Evolutionary conservation across 2,888 invertebrate species (phyloP), one percentile per base, ranked within the genome.

Genomic region (Pimpla rufipes): DNA sequence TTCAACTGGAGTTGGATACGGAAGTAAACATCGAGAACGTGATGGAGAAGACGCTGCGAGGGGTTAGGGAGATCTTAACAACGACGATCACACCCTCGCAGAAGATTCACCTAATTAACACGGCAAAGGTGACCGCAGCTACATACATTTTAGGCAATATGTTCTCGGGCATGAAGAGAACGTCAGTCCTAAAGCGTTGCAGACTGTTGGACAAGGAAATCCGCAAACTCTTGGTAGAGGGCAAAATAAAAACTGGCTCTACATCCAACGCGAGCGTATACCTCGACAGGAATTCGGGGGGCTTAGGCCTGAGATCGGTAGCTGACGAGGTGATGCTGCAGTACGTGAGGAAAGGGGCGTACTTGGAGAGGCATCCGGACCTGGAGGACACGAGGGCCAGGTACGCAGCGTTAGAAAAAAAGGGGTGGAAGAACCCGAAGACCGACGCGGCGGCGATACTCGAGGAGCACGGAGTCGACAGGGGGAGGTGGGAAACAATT

Each of bases 101-200:
- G 11, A 80, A 85, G 59, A 47, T 73, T 6, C 45, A 67, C 0
- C 76, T 85, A 0, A 73, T 73, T 0, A 85, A 85, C 62, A 71
- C 78, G 13, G 62, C 79, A 0, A 47, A 62, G n/a, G 23, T 85
- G 6, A 74, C 85, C 7, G 79, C 85, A 0, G 84, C 82, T 8
- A 75, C 76, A 0, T 85, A 85, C 57, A 73, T 85, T 0, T 52
- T 83, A 8, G 82, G 84, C 4, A 85, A 85, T 11, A 71, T 78
- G 68, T 82, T 67, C 52, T 23, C 82, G 0, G 59, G 18, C 0
- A 57, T 29, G 16, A 82, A 75, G 4, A 21, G 80, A 3, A 45
- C 57, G 11, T 42, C 80, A 0, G n/a, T 76, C 2, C 45, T 80
- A 0, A 67, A 40, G 10, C 18, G 13, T 7, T 57, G 59, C 47